Base-by-base conservation (phyloP, 2,888 invertebrate genomes). In the Cremastinae sp. region DNA sequence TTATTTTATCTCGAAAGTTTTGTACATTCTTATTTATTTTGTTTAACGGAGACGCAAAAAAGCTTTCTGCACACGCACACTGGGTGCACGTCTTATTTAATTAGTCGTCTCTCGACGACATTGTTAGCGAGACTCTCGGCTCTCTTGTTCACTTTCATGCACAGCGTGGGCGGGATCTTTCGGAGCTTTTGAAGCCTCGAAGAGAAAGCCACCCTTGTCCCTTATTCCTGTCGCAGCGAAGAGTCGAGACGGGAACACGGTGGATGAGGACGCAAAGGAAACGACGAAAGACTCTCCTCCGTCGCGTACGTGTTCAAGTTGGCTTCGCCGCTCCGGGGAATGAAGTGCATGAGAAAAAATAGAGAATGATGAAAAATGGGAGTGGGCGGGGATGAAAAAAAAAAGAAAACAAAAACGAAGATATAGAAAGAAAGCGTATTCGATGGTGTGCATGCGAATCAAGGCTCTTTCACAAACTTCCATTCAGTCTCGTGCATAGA, bases 11-110 rank as follows among this genome's bases (percentile, higher is more conserved):
- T 28, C 28, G 8, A n/a, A 1, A 12, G 1, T n/a, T 41, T 41
- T n/a, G n/a, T n/a, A n/a, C n/a, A n/a, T n/a, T 12, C n/a, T 5
- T 41, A n/a, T n/a, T 41, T 2, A 4, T 41, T 41, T 41, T 12
- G 12, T 4, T n/a, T 41, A 41, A 9, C 41, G 10, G 10, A 2
- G 12, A 41, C 9, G 41, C 41, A 41, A 1, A 9, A 45, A n/a
- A 12, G 22, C 12, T 43, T 28, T 16, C 16, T 43, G 45, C 34
- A 9, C 73, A 70, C 74, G 74, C 77, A 78, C 84, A 83, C 86
- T 85, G 82, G 79, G 53, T 62, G 80, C 83, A 82, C 84, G 85
- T 88, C 87, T 89, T 86, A 89, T 89, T 89, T 89, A 89, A 89
- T 89, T 89, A 89, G 88, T 83, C 85, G 80, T 79, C 84, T 86